phyloP scores from a whole-genome alignment of 2,113 vertebrate species.

The Myxocyprinus asiaticus region DNA sequence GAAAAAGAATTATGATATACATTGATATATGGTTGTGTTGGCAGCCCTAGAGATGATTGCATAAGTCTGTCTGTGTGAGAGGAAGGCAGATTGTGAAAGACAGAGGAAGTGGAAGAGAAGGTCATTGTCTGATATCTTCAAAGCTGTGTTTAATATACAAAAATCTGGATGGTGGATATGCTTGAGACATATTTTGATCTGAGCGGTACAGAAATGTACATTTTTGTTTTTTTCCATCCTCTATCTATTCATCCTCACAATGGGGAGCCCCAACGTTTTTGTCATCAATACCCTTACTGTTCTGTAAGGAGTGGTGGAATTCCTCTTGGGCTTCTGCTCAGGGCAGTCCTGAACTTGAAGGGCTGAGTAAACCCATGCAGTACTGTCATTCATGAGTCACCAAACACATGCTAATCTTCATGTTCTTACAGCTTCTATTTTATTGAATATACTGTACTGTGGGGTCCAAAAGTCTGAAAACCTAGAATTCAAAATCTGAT shows the following conservation, averaged over 20 bases:
- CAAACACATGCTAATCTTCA: background rate
- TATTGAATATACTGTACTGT: background rate
- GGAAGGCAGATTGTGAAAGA: background rate
- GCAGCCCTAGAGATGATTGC: background rate
- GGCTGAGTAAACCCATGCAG: background rate
- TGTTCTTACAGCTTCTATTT: too few species aligned
- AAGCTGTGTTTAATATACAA: constrained; percentile 3
- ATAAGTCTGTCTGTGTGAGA: background rate
- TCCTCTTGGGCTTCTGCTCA: constrained; percentile 29
- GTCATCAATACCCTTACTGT: constrained; percentile 56
- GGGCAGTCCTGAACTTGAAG: background rate
- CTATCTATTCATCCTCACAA: constrained; percentile 3
- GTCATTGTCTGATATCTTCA: background rate
- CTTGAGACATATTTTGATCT: background rate
- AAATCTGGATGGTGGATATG: constrained; percentile 13
- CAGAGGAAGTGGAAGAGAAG: background rate
- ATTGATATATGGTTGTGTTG: too few species aligned
- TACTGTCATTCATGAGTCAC: background rate
- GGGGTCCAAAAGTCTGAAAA: background rate
- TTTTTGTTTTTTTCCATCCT: background rate
- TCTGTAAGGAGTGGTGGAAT: constrained; percentile 42
- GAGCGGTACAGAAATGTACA: background rate
- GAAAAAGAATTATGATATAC: too few species aligned
- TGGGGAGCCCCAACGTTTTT: constrained; percentile 31
- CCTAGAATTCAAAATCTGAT: too few species aligned